Evolutionary conservation across 2,888 invertebrate genomes (phyloP), one percentile per base, ranked within the genome.

Genomic region (Trypoxylon attenuatum): DNA sequence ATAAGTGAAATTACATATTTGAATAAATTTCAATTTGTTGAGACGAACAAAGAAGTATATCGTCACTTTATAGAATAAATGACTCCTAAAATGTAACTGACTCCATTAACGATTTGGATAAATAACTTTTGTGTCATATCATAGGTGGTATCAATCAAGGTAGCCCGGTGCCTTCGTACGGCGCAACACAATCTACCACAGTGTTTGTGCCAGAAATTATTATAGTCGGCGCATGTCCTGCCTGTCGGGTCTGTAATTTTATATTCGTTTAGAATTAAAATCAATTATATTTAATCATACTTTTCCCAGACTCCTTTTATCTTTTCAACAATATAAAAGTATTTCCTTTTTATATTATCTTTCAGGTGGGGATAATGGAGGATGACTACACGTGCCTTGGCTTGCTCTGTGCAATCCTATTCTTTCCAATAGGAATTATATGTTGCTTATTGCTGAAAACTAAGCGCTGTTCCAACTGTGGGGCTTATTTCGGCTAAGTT

Each of bases 331-430:
- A n/a, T n/a, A n/a, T n/a, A n/a, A n/a, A n/a, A n/a, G n/a, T n/a
- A n/a, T n/a, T n/a, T n/a, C n/a, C n/a, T n/a, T n/a, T n/a, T n/a
- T n/a, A n/a, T n/a, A n/a, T n/a, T n/a, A n/a, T n/a, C n/a, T n/a
- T n/a, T 43, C 80, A 91, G 91, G 87, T 96, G 61, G 97, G 96
- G 13, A 90, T 94, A 21, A 88, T 96, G 39, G 95, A 96, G 87
- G 96, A 96, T 78, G 94, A 96, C 82, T 96, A 93, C 86, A 94
- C 96, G 0, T 94, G 94, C 79, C 89, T 94, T 42, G 97, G 96
- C 57, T 89, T 97, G 10, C 88, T 94, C 55, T 96, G 96, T 87
- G 95, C 95, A 16, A 94, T 96, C 65, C 88, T 94, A 23, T 95
- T 94, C 87, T 97, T 97, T 83, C 97, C 97, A 0, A 51, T 96